Percentiles rank a stretch among this genome's conserved stretches.
These are phyloP conservation scores for Gallinago nigripennis DNA, from an alignment of 2,797 vertebrate genomes.

Conservation along the genomic window DNA sequence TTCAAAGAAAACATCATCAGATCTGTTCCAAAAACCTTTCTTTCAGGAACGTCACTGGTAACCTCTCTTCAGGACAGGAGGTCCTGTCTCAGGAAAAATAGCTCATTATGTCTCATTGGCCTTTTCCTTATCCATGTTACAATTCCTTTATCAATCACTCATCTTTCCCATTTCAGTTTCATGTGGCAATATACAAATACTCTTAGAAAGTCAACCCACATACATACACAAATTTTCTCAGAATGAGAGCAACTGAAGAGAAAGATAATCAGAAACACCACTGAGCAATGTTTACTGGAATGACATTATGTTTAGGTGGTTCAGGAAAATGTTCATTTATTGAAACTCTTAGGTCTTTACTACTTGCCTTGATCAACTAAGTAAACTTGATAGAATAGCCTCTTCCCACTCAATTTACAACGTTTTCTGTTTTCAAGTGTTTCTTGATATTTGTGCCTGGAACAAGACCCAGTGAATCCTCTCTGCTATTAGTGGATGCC, in stretches of 20 bases:
- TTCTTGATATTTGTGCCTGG: background rate
- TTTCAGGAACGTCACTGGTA: background rate
- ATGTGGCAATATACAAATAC: background rate
- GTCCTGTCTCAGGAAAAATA: background rate
- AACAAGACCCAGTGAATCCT: background rate
- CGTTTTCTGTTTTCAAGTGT: background rate
- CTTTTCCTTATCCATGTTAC: background rate
- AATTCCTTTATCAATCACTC: background rate
- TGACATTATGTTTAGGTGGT: background rate
- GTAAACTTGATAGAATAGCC: background rate
- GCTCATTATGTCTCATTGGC: rapidly evolving
- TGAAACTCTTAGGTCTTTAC: background rate
- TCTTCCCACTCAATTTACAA: background rate
- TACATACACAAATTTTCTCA: background rate
- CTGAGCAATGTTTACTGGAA: background rate
- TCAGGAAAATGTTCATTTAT: background rate
- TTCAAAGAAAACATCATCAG: background rate
- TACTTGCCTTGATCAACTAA: background rate
- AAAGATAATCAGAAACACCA: background rate
- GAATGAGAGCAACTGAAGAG: background rate
- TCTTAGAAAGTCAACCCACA: background rate
- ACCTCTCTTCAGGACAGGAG: background rate
- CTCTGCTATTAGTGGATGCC: background rate
- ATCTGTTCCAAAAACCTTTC: background rate
- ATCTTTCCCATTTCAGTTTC: background rate